Percentiles rank a stretch among this genome's conserved stretches.
Evolutionary conservation across 2,113 vertebrate species (phyloP).

Genomic region (Gymnorhina tibicen): DNA sequence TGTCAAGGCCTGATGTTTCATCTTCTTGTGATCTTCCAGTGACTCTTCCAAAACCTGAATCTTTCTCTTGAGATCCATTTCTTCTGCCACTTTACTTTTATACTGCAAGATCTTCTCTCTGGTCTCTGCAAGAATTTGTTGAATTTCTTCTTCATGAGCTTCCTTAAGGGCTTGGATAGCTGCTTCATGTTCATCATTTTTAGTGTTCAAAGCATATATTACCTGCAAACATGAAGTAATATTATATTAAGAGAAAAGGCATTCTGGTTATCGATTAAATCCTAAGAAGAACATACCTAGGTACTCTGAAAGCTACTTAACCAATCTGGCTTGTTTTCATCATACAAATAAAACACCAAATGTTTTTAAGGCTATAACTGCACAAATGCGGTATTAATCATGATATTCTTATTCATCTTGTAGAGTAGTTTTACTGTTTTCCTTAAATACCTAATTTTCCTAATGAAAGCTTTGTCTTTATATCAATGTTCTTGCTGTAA

Average conservation of each 20-base stretch:
- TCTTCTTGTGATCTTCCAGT: conserved; percentile 91
- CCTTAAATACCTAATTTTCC: neutral
- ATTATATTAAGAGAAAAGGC: neutral
- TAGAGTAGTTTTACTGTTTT: neutral
- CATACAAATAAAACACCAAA: neutral
- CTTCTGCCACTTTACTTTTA: conserved; percentile 92
- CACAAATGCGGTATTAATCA: neutral
- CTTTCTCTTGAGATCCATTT: conserved; percentile 90
- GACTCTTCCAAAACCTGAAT: conserved; percentile 95
- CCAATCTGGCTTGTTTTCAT: neutral
- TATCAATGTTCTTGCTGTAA: neutral
- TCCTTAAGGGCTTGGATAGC: conserved; percentile 96
- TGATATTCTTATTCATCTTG: neutral
- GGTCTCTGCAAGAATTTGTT: conserved; percentile 96
- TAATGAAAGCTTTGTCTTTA: neutral
- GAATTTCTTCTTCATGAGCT: conserved; percentile 98
- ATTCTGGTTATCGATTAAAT: neutral
- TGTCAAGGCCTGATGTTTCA: conserved; percentile 92
- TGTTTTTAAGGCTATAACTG: neutral
- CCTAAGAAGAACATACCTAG: neutral
- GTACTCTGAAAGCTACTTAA: neutral
- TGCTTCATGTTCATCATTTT: conserved; percentile 97
- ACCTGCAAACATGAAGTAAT: conserved; percentile 77
- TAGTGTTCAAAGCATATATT: conserved; percentile 99
- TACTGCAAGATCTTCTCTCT: conserved; percentile 94